Conservation (phyloP, 2,888 invertebrate species). For the Baccha elongata region DNA sequence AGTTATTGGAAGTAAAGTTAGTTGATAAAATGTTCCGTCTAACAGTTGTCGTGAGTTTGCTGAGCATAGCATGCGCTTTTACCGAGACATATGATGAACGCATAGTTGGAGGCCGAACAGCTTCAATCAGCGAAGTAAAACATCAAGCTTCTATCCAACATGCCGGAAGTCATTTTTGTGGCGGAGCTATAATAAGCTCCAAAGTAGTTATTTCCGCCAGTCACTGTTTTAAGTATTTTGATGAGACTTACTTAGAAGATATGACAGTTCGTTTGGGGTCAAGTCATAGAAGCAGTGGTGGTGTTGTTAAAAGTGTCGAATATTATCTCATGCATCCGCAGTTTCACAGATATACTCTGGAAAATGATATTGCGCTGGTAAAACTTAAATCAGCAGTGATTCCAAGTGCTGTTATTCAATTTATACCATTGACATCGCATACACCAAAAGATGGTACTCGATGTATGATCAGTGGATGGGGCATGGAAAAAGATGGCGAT, state of each 20-base stretch:
- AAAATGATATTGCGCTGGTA: not conserved
- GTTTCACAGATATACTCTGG: not conserved
- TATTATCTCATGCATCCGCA: not conserved
- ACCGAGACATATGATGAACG: not conserved
- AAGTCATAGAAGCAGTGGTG: not conserved
- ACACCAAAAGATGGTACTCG: not conserved
- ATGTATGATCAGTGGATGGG: not conserved
- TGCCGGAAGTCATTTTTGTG: not conserved
- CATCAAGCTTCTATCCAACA: not conserved
- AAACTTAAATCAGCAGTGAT: not conserved
- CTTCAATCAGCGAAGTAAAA: not conserved
- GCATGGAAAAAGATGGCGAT: not conserved
- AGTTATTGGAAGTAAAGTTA: too few relatives aligned
- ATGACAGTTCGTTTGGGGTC: not conserved
- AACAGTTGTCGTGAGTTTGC: not conserved
- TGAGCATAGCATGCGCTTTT: not conserved
- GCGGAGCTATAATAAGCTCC: not conserved
- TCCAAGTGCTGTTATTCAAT: not conserved
- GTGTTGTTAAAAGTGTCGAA: not conserved
- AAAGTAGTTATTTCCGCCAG: not conserved
- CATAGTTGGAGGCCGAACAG: not conserved
- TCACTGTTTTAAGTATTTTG: slow-evolving; percentile 5
- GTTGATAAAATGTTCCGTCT: not conserved
- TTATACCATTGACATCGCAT: not conserved
- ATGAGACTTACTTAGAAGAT: not conserved